Evolutionary conservation across 2,797 vertebrate genomes (phyloP), one percentile per base, ranked within the genome.

Genomic region (Sternotherus odoratus): DNA sequence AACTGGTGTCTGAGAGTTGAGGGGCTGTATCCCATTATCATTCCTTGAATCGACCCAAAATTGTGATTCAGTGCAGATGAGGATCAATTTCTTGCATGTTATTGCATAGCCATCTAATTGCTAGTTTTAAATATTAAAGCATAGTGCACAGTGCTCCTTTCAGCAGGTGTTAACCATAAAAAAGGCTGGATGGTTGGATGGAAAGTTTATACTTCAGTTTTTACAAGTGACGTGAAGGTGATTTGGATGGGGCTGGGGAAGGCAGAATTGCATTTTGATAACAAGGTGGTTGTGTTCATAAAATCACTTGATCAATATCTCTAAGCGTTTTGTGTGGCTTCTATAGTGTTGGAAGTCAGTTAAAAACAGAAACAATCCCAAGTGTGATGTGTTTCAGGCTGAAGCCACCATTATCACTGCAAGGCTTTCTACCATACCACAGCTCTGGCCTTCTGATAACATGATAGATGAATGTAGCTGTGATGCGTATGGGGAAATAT

Each of bases 271-370:
- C 90, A 77, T 95, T 95, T 89, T 93, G 79, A 30, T 93, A 93
- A 66, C 69, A 86, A 85, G 19, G 72, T 94, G 93, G 63, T 90
- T 91, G 12, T 77, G 54, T 72, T 87, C 81, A 91, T 97, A 93
- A 96, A 92, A 81, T 93, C 6, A 1, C 0, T 1, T 85, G 72
- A 89, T 93, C 92, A 92, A 87, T 95, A 79, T 81, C 88, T 96
- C 82, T 95, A 96, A 91, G 82, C 96, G 94, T 95, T 85, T 86
- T 96, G 23, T 89, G 97, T 91, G 88, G 50, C 66, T 97, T 93
- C 88, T 94, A 90, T 48, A 95, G 84, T 93, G 75, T 96, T 95
- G 96, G 92, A 94, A 96, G 87, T 95, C 93, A 92, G 87, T 92
- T 82, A 92, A 95, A 96, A 95, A 79, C 81, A 86, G 91, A 96